Evolutionary conservation across 2,888 invertebrate genomes (phyloP).

Genomic region (Tryphoninae sp.): DNA sequence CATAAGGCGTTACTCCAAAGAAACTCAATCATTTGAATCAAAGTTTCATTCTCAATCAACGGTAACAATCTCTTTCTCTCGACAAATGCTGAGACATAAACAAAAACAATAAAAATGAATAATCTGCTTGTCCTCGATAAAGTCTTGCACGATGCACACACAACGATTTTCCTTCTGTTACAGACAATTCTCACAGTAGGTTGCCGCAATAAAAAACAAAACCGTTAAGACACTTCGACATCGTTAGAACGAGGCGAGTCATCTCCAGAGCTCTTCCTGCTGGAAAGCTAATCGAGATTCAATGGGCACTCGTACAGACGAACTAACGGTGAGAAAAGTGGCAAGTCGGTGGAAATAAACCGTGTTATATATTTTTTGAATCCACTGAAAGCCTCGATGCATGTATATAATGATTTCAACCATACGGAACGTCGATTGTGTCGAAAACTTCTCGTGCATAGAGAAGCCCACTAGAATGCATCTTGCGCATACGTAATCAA

Average conservation of each 20-base stretch:
- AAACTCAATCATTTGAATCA: neutral
- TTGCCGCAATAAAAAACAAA: too few relatives aligned
- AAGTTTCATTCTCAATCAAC: neutral
- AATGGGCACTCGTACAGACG: neutral
- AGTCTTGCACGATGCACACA: neutral
- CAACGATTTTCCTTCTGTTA: too few relatives aligned
- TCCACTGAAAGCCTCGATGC: neutral
- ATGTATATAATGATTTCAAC: neutral
- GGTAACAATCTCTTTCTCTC: too few relatives aligned
- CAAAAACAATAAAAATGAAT: neutral
- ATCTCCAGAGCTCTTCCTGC: neutral
- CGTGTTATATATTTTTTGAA: neutral
- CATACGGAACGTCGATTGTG: conserved; percentile 7
- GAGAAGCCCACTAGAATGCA: neutral
- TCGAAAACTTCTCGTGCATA: neutral
- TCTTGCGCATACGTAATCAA: neutral
- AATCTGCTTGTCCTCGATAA: neutral
- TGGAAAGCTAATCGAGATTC: neutral
- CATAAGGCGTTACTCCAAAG: neutral
- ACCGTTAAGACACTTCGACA: neutral
- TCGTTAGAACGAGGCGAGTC: neutral
- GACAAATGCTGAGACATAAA: neutral
- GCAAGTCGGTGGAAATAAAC: conserved; percentile 6
- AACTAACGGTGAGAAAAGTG: neutral
- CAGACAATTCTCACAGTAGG: too few relatives aligned